These are phyloP conservation scores for Bombus vancouverensis DNA, from an alignment of 1,140 invertebrate genomes.

Conservation along the genomic window DNA sequence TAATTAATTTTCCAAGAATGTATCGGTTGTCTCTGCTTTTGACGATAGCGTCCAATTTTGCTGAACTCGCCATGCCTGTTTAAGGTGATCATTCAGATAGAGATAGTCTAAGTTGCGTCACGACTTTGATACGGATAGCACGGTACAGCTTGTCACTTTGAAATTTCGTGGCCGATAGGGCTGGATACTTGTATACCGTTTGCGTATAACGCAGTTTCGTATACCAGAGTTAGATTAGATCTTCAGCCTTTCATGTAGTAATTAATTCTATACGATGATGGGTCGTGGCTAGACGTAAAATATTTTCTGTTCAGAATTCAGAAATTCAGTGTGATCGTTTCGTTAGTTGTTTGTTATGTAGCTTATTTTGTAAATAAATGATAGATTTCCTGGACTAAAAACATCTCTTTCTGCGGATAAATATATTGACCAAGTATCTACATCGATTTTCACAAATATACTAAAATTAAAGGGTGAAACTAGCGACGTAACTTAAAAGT, in stretches of 20 bases:
- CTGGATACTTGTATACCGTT: constrained; percentile 10
- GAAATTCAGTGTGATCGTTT: too few relatives aligned
- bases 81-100: constrained; percentile 22
- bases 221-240: constrained; percentile 14
- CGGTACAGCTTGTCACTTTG: constrained; percentile 27
- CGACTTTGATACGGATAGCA: neutral
- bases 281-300: neutral
- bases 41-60: neutral
- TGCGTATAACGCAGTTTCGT: neutral
- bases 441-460: too few relatives aligned
- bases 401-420: too few relatives aligned
- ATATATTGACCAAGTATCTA: too few relatives aligned
- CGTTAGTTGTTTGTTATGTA: too few relatives aligned
- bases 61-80: constrained; percentile 11
- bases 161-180: constrained; percentile 24
- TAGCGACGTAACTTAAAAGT: too few relatives aligned
- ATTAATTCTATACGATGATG: constrained; percentile 14
- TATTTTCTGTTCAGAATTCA: neutral
- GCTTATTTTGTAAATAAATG: too few relatives aligned
- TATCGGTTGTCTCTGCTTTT: neutral
- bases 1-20: neutral
- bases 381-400: too few relatives aligned
- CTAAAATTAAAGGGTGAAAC: too few relatives aligned
- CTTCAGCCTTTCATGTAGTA: neutral
- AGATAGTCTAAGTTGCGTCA: constrained; percentile 8